Evolutionary conservation across 2,113 vertebrate species (phyloP).

Genomic region (Vidua macroura): DNA sequence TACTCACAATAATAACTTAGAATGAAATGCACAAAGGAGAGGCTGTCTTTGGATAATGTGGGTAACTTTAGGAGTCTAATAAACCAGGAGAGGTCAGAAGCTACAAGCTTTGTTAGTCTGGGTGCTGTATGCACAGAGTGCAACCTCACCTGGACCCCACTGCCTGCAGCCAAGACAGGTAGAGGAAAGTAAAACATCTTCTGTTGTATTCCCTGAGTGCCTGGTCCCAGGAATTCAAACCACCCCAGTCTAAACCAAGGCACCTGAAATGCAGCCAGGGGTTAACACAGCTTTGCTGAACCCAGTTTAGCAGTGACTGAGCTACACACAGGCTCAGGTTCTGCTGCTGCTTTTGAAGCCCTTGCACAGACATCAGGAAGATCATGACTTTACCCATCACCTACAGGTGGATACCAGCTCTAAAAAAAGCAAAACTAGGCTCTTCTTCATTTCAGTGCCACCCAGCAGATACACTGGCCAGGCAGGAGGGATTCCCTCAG

Average conservation of each 20-base stretch:
- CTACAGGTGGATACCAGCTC: background rate
- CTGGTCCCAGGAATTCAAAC: background rate
- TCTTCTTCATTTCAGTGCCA: background rate
- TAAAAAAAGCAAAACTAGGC: background rate
- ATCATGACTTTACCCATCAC: background rate
- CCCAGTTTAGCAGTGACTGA: background rate
- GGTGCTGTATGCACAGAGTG: rapidly evolving
- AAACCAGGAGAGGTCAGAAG: background rate
- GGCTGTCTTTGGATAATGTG: background rate
- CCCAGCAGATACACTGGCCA: background rate
- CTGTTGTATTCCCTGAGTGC: rapidly evolving
- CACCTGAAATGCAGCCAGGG: background rate
- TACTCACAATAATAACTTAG: background rate
- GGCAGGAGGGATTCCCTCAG: background rate
- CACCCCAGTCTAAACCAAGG: background rate
- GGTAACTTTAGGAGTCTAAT: background rate
- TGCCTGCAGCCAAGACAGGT: background rate
- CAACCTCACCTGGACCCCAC: background rate
- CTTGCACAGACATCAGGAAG: background rate
- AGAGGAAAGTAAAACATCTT: background rate
- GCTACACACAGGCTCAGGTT: rapidly evolving
- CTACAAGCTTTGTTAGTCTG: background rate
- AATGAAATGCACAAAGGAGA: background rate
- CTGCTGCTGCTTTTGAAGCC: background rate
- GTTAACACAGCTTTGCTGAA: background rate